Conservation (phyloP, 2,113 vertebrate genomes). For the Brachypodius melanocephalos region DNA sequence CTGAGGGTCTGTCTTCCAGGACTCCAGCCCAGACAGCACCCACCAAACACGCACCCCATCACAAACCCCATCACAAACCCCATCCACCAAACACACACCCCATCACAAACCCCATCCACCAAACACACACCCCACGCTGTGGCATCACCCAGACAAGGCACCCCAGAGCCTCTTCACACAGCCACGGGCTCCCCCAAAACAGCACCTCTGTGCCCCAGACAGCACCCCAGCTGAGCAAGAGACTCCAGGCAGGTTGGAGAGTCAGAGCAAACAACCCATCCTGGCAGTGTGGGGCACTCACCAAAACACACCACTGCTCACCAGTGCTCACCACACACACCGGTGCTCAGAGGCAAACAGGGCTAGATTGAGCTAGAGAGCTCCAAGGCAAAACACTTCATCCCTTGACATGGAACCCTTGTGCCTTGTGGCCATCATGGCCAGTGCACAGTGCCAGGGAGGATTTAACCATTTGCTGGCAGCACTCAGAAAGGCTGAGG, state of each 20-base stretch:
- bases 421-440: background rate
- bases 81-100: background rate
- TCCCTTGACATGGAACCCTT: background rate
- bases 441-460: background rate
- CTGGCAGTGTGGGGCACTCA: background rate
- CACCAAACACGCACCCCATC: background rate
- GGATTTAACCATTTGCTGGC: conserved; percentile 15
- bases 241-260: no score
- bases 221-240: fast-evolving
- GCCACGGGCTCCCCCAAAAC: fast-evolving
- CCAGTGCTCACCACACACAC: background rate
- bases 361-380: background rate
- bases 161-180: background rate
- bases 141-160: fast-evolving
- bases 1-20: background rate
- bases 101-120: no score
- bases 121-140: fast-evolving
- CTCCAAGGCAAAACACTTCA: background rate
- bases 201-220: background rate
- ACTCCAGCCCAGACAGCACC: fast-evolving
- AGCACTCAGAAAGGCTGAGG: background rate
- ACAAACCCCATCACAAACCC: no score
- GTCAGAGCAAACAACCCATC: background rate
- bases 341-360: background rate
- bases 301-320: background rate